Conservation (phyloP, 2,888 invertebrate species). For the Drosophila conformis region DNA sequence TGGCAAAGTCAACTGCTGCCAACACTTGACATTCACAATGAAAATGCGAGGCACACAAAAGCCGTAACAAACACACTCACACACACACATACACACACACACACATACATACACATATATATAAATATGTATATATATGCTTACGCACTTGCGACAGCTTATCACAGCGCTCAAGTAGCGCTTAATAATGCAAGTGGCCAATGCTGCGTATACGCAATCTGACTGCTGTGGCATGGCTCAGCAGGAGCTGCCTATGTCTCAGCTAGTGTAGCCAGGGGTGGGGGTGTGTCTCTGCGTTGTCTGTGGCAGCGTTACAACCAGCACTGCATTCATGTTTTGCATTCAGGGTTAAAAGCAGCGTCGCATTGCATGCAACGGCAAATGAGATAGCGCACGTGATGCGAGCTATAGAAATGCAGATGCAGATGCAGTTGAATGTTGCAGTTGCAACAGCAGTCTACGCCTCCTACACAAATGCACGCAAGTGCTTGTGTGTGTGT, state of each 20-base stretch:
- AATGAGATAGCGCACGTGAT: slow-evolving; percentile 74
- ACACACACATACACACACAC: slow-evolving; percentile 12
- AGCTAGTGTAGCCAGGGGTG: slow-evolving; percentile 7
- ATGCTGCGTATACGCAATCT: slow-evolving; percentile 78
- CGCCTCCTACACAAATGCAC: background rate
- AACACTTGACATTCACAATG: slow-evolving; percentile 79
- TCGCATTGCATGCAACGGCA: slow-evolving; percentile 60
- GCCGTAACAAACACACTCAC: slow-evolving; percentile 14
- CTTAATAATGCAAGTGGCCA: slow-evolving; percentile 78
- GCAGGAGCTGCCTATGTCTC: slow-evolving; percentile 11
- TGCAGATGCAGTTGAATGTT: slow-evolving; percentile 25
- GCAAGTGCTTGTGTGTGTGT: slow-evolving; percentile 3
- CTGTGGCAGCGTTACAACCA: slow-evolving; percentile 31
- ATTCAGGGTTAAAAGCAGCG: slow-evolving; percentile 76
- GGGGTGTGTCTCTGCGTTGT: slow-evolving; percentile 67
- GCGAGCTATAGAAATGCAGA: slow-evolving; percentile 46
- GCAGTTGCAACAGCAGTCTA: slow-evolving; percentile 12
- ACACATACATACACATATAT: slow-evolving; percentile 11
- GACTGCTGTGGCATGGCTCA: slow-evolving; percentile 32
- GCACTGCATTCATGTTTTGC: slow-evolving; percentile 68
- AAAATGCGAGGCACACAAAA: slow-evolving; percentile 53
- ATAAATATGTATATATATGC: slow-evolving; percentile 1
- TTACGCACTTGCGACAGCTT: slow-evolving; percentile 61
- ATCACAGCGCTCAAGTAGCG: slow-evolving; percentile 61
- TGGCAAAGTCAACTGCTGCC: slow-evolving; percentile 63